Evolutionary conservation across 2,113 vertebrate genomes (phyloP).

Genomic region (Donacobius atricapilla): DNA sequence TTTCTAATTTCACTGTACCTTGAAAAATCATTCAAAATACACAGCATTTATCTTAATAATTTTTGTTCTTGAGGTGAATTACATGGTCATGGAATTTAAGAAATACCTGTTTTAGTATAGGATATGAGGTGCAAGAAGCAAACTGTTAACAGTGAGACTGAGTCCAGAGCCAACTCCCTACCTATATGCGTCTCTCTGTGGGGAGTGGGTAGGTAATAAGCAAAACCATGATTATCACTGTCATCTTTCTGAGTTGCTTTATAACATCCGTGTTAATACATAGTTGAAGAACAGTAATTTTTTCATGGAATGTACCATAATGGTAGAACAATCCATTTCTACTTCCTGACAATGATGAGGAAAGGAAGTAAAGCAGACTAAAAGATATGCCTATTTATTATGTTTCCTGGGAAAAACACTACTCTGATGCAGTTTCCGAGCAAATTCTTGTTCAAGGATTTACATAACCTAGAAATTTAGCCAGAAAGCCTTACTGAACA

Average conservation of each 20-base stretch:
- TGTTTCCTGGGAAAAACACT: background rate
- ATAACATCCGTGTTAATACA: background rate
- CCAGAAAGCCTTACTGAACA: background rate
- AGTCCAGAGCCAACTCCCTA: fast-evolving
- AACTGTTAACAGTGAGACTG: background rate
- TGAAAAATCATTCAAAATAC: background rate
- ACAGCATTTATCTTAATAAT: background rate
- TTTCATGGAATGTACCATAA: background rate
- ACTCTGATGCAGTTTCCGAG: background rate
- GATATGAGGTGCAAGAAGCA: background rate
- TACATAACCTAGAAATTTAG: background rate
- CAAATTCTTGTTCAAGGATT: background rate
- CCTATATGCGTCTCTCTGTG: fast-evolving
- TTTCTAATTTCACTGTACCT: background rate
- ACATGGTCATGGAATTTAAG: background rate
- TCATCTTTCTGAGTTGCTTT: background rate
- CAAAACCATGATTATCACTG: background rate
- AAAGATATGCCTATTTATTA: background rate
- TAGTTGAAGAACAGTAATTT: background rate
- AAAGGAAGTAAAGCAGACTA: background rate
- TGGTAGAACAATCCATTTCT: background rate
- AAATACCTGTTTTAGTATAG: background rate
- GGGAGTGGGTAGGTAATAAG: fast-evolving
- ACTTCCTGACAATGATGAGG: background rate
- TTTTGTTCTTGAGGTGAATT: background rate